A percentile compares a stretch with the other conserved stretches of the same genome.
phyloP scores from a whole-genome alignment of 2,888 invertebrate species.

The Meandrusa payeni region DNA sequence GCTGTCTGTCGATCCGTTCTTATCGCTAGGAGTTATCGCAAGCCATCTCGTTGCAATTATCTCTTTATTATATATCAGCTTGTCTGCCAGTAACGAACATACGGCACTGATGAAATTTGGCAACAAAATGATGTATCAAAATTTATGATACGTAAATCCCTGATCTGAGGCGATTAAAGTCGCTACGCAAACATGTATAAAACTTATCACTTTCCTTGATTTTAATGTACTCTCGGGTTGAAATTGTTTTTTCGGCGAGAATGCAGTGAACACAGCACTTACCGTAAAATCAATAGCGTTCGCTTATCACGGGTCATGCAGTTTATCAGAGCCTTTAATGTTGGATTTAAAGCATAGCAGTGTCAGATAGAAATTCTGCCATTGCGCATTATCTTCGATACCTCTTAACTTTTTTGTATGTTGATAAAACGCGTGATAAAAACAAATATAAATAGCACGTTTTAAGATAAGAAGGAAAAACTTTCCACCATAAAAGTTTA shows the following conservation, averaged over 20 bases:
- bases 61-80: slow-evolving; percentile 13
- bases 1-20: slow-evolving; percentile 40
- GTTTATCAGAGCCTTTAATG: slow-evolving; percentile 20
- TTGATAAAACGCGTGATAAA: slow-evolving; percentile 8
- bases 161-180: slow-evolving; percentile 17
- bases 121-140: slow-evolving; percentile 7
- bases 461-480: not conserved
- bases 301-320: slow-evolving; percentile 15
- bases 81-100: slow-evolving; percentile 13
- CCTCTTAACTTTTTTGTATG: slow-evolving; percentile 5
- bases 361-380: slow-evolving; percentile 11
- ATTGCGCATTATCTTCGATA: slow-evolving; percentile 1
- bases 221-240: slow-evolving; percentile 22
- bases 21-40: slow-evolving; percentile 29
- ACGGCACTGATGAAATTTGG: slow-evolving; percentile 12
- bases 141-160: slow-evolving; percentile 17
- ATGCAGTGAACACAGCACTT: slow-evolving; percentile 18
- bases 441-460: not conserved
- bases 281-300: slow-evolving; percentile 23
- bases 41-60: slow-evolving; percentile 58
- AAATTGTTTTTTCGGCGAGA: slow-evolving; percentile 19
- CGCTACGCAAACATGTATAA: slow-evolving; percentile 14
- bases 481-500: slow-evolving; percentile 5
- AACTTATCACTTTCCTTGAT: slow-evolving; percentile 12
- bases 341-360: slow-evolving; percentile 12